Evolutionary conservation across 2,888 invertebrate genomes (phyloP).

Genomic region (Eucera pruinosa): DNA sequence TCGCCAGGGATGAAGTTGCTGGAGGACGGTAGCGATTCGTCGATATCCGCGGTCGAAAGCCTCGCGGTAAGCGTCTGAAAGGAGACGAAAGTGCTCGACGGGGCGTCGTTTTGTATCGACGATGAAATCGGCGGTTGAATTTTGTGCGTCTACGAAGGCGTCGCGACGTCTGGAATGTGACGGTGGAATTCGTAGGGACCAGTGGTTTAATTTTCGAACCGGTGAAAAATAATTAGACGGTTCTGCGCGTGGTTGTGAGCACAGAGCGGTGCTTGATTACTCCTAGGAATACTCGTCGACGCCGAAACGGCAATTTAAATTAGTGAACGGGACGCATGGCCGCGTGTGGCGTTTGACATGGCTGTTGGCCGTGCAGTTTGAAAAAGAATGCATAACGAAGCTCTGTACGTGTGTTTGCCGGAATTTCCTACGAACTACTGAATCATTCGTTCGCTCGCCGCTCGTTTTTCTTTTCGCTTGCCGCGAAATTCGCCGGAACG

Average conservation of each 20-base stretch:
- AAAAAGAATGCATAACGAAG: slow-evolving; percentile 47
- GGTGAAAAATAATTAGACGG: slow-evolving; percentile 66
- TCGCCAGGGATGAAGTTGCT: slow-evolving; percentile 19
- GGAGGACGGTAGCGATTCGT: slow-evolving; percentile 12
- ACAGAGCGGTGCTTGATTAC: slow-evolving; percentile 62
- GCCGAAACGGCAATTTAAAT: slow-evolving; percentile 72
- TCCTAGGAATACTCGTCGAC: slow-evolving; percentile 61
- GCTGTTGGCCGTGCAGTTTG: slow-evolving; percentile 2
- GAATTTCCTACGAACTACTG: slow-evolving; percentile 21
- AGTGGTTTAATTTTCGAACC: slow-evolving; percentile 52
- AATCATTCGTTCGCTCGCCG: slow-evolving; percentile 3
- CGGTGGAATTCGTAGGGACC: background rate
- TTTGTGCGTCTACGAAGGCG: slow-evolving; percentile 8
- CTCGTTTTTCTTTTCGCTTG: background rate
- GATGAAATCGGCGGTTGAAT: slow-evolving; percentile 29
- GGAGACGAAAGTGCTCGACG: slow-evolving; percentile 42
- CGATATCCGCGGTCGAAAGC: slow-evolving; percentile 46
- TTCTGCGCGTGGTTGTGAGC: slow-evolving; percentile 19
- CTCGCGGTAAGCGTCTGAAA: slow-evolving; percentile 27
- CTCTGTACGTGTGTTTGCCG: slow-evolving; percentile 10
- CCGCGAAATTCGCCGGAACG: background rate
- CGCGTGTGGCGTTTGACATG: slow-evolving; percentile 46
- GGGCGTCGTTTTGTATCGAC: slow-evolving; percentile 51
- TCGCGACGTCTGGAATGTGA: slow-evolving; percentile 3
- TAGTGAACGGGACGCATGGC: slow-evolving; percentile 56